Conservation (phyloP, 2,797 vertebrate species). For the Argya squamiceps region DNA sequence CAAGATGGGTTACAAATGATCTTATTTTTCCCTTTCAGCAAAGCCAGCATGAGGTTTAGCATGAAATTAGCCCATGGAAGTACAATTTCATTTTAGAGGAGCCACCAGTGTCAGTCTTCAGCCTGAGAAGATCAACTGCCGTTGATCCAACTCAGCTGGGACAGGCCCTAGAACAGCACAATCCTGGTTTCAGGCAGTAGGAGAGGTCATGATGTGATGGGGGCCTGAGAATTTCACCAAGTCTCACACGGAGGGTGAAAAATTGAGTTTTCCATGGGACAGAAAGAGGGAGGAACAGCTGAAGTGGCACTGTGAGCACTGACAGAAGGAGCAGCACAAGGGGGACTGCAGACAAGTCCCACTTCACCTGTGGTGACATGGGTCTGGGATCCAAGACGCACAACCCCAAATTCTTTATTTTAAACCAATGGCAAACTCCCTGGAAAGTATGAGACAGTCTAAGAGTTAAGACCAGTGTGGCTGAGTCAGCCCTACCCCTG, state of each 20-base stretch:
- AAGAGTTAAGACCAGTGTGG: neutral
- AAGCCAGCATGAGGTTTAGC: neutral
- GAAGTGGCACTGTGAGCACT: neutral
- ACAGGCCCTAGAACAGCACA: neutral
- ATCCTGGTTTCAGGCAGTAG: fast-evolving
- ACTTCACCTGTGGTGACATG: neutral
- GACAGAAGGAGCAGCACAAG: neutral
- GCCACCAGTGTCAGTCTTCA: neutral
- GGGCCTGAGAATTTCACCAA: neutral
- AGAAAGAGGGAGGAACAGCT: neutral
- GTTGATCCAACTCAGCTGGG: neutral
- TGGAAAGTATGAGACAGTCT: neutral
- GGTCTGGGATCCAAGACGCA: neutral
- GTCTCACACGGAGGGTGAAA: neutral
- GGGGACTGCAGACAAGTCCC: neutral
- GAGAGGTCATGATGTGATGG: neutral
- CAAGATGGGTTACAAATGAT: neutral
- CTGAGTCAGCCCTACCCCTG: neutral
- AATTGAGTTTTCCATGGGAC: neutral
- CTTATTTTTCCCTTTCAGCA: neutral
- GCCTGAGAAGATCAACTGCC: neutral
- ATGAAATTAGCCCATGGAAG: neutral
- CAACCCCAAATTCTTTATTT: neutral
- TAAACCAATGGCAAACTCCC: neutral
- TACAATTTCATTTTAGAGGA: neutral